These are phyloP conservation scores for Melozone crissalis DNA, from an alignment of 2,113 vertebrate species.

Conservation along the genomic window DNA sequence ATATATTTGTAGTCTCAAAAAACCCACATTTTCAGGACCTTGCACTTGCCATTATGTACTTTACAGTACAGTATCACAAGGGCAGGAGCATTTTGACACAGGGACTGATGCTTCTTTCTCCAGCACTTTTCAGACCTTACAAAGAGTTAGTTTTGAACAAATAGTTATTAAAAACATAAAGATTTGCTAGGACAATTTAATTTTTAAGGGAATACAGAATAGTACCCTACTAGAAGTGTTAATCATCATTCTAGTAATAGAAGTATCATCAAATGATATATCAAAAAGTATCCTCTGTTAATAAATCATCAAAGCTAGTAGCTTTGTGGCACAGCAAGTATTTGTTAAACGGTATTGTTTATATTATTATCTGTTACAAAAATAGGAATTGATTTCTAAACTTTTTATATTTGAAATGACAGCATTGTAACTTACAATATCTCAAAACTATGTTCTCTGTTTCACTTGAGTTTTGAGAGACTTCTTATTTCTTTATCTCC, in stretches of 20 bases:
- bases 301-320: not conserved
- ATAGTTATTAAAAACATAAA: not conserved
- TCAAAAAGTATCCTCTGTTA: not conserved
- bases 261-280: not conserved
- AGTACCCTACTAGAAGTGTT: not conserved
- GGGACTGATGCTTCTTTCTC: not conserved
- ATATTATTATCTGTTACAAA: not conserved
- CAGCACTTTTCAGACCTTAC: not conserved
- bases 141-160: not conserved
- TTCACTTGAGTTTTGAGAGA: not conserved
- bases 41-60: not conserved
- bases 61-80: not conserved
- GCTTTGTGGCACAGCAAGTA: not conserved
- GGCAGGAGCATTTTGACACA: not conserved
- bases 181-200: not conserved
- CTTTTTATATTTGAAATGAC: not conserved
- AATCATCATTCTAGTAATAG: not conserved
- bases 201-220: not conserved
- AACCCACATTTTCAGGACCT: not conserved
- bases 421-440: not conserved
- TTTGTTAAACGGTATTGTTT: not conserved
- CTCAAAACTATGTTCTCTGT: not conserved
- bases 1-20: not conserved
- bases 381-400: not conserved
- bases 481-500: conserved; percentile 29